Base-by-base conservation (phyloP, 1,140 invertebrate species). In the Psix sp. region DNA sequence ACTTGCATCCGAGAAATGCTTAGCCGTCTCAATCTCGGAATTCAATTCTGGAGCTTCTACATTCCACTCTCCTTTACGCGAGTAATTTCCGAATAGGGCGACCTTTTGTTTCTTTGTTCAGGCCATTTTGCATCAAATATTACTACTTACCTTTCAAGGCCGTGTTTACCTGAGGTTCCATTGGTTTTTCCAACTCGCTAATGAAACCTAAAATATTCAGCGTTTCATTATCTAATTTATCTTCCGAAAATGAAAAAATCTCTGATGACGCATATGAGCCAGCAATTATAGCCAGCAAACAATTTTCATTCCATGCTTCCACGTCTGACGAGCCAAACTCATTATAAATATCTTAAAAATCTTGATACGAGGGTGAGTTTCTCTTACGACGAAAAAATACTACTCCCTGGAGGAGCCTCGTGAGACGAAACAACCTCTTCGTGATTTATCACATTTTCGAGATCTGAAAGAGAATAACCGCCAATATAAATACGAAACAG, bases 141-240 rank as follows among this genome's bases (percentile, higher is more conserved):
- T 40, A 3, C 51, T 38, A 40, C 18, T 14, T 26, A 7, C 26
- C 24, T 21, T 17, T 29, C 1, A 54, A 15, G 10, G 11, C 49
- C 0, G 3, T 21, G 7, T 54, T 54, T 29, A 54, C 31, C n/a
- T 54, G 4, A 1, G 49, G 35, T 3, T 54, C 36, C 1, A 9
- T 4, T 13, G 51, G 36, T 31, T 54, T 42, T 6, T 42, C 0
- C 4, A 54, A 9, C 21, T 54, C 36, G 0, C 2, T 10, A n/a
- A 40, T 20, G 15, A 17, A 14, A 18, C 51, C 51, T 11, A 54
- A 31, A 29, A 54, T 54, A 5, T 40, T 13, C 0, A 40, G 36
- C 6, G 51, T 54, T 11, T 54, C 51, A 0, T 26, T 18, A 3
- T 54, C 51, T 11, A 54, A 31, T 15, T 4, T 29, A 7, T 24